Evolutionary conservation across 2,888 invertebrate genomes (phyloP), one percentile per base, ranked within the genome.

Genomic region (Lasioglossum vierecki): DNA sequence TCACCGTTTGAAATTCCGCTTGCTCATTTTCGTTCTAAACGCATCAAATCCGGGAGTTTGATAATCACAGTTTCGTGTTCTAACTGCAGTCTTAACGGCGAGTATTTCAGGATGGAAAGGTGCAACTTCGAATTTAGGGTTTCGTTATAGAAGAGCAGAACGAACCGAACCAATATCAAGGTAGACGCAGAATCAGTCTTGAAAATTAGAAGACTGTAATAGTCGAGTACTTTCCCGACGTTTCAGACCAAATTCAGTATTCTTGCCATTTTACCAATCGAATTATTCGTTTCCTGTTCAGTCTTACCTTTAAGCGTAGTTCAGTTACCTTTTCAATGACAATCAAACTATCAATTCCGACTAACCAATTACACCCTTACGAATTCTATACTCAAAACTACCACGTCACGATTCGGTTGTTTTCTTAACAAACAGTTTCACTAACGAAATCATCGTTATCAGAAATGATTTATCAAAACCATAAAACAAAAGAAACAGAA

Each of bases 121-220:
- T 26, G 63, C 63, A 30, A 63, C 15, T 63, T 63, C 30, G 63
- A 30, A 6, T 30, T 63, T 78, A 80, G 76, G 35, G 22, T 76
- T 68, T 53, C 71, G 35, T 84, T 79, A 53, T 49, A 63, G 26
- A 22, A 15, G 8, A 6, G 73, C 18, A 63, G 68, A 11, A 76
- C 57, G 60, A 75, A 74, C 26, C 30, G 83, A 79, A 86, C 87
- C 87, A 81, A 79, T 41, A 18, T 73, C 35, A 68, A 41, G 70
- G 11, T 83, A 80, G 74, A 79, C 49, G 80, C 83, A 78, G 82
- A 44, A 86, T 71, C 39, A 35, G 63, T 76, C 70, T 53, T 57
- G 44, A 46, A 76, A 60, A 76, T n/a, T 72, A 63, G 63, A 30
- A 30, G 15, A 30, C 57, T 57, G 9, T 30, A 0, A 35, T 3